phyloP scores from a whole-genome alignment of 2,888 invertebrate genomes.

The Eupithecia insigniata region DNA sequence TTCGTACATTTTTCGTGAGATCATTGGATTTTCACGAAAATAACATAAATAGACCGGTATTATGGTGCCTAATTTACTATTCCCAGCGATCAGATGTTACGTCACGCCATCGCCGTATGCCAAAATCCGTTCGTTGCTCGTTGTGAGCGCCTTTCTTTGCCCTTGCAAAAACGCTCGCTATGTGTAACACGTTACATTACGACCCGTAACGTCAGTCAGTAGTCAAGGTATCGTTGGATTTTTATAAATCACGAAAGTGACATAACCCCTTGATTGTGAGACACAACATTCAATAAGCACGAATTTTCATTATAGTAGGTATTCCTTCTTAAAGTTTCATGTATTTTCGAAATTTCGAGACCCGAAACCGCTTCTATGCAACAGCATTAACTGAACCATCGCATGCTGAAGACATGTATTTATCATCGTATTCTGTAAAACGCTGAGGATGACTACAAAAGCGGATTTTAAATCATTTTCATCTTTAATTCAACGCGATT shows the following conservation, averaged over 20 bases:
- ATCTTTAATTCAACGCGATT: slow-evolving; percentile 25
- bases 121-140: too few relatives aligned
- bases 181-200: too few relatives aligned
- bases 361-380: slow-evolving; percentile 16
- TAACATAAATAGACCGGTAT: too few relatives aligned
- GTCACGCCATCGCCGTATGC: too few relatives aligned
- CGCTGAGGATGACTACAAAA: slow-evolving; percentile 34
- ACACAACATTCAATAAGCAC: not conserved
- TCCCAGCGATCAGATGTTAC: too few relatives aligned
- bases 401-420: slow-evolving; percentile 26
- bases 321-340: not conserved
- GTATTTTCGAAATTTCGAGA: not conserved
- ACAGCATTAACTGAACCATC: slow-evolving; percentile 12
- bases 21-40: too few relatives aligned
- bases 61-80: too few relatives aligned
- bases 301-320: not conserved
- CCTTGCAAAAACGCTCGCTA: too few relatives aligned
- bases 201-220: too few relatives aligned
- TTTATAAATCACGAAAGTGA: not conserved
- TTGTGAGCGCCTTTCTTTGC: too few relatives aligned
- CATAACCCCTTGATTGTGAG: not conserved
- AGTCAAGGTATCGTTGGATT: not conserved
- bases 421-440: slow-evolving; percentile 35
- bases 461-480: slow-evolving; percentile 33
- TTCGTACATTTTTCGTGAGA: too few relatives aligned